A percentile compares a stretch with the other conserved stretches of the same genome.
Conservation (phyloP, 53 echinoderm and acorn worm species). For the Hippasteria phrygiana region DNA sequence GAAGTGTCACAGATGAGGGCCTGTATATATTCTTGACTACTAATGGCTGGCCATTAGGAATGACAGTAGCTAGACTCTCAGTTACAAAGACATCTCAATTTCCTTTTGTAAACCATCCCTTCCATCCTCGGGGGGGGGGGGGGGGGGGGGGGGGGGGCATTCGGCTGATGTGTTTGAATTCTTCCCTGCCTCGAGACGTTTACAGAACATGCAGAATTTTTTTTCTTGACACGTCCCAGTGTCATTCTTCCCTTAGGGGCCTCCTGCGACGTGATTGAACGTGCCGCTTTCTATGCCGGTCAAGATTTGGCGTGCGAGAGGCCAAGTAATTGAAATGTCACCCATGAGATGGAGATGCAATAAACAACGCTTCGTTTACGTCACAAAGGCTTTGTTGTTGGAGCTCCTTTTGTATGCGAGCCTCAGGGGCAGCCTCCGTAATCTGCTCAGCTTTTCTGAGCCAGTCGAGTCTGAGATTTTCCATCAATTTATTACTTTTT, state of each 20-base stretch:
- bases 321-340: conserved; percentile 43
- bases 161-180: neutral
- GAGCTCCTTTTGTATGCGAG: too few relatives aligned
- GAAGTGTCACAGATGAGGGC: neutral
- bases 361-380: conserved; percentile 46
- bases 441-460: too few relatives aligned
- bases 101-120: conserved; percentile 2
- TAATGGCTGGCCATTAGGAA: neutral
- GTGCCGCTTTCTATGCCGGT: conserved; percentile 38
- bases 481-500: too few relatives aligned
- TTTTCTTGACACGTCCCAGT: neutral
- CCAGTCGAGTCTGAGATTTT: too few relatives aligned
- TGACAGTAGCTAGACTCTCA: neutral
- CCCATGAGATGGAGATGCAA: neutral
- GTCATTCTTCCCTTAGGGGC: conserved; percentile 10
- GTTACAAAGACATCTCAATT: conserved; percentile 8
- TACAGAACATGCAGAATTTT: neutral
- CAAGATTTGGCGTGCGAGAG: neutral
- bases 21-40: neutral
- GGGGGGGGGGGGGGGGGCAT: too few relatives aligned
- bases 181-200: neutral
- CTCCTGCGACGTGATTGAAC: conserved; percentile 6
- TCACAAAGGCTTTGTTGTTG: conserved; percentile 2
- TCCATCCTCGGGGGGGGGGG: neutral
- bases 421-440: too few relatives aligned